A percentile compares a stretch with the other conserved stretches of the same genome.
phyloP scores from a whole-genome alignment of 2,797 vertebrate genomes.

The Acanthurus lineatus region DNA sequence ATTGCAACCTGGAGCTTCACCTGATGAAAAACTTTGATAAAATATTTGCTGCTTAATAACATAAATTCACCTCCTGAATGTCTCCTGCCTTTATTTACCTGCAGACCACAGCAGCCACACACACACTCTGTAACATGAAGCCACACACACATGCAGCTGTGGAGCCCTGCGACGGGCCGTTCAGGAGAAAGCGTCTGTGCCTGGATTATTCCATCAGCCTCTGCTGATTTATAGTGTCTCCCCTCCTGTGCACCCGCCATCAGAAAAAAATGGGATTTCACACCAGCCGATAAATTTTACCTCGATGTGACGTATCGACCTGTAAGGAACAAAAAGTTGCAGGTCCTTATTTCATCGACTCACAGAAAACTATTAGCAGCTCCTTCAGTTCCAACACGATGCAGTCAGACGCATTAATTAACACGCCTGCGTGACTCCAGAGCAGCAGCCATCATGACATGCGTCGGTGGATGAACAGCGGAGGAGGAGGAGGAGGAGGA shows the following conservation, averaged over 20 bases:
- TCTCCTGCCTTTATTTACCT: background rate
- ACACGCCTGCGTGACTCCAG: background rate
- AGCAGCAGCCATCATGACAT: background rate
- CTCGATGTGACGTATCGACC: background rate
- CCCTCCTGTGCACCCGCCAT: background rate
- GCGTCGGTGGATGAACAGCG: constrained; percentile 8
- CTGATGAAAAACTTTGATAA: background rate
- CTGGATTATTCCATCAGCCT: constrained; percentile 1
- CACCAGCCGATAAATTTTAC: background rate
- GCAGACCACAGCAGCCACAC: background rate
- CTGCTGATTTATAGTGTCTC: constrained; percentile 7
- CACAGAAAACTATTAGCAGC: background rate
- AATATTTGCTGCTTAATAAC: background rate
- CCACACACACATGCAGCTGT: background rate
- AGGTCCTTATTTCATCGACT: background rate
- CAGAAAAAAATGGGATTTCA: background rate
- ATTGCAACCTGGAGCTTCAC: background rate
- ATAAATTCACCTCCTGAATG: background rate
- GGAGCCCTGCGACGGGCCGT: background rate
- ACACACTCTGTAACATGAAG: background rate
- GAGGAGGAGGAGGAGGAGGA: background rate
- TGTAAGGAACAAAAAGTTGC: background rate
- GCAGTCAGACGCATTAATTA: background rate
- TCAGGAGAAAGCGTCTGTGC: background rate
- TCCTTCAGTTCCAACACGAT: background rate